phyloP scores from a whole-genome alignment of 2,113 vertebrate species.

The Engraulis encrasicolus region DNA sequence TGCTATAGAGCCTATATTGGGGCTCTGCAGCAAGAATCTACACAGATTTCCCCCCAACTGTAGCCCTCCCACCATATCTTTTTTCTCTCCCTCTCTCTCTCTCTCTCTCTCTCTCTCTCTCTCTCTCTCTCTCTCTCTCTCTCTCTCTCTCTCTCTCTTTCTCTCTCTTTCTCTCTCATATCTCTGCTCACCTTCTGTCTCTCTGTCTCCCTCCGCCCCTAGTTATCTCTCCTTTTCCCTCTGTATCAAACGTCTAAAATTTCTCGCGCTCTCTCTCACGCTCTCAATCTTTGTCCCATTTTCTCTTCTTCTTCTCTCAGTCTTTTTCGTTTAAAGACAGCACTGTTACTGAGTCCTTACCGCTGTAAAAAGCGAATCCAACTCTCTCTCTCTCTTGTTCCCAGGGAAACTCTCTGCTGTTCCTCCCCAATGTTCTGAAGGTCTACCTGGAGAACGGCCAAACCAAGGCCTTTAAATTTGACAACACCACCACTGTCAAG shows the following conservation, averaged over 20 bases:
- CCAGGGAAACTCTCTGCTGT: conserved; percentile 95
- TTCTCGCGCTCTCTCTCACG: not conserved
- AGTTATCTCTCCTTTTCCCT: not conserved
- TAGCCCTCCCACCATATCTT: too few species aligned
- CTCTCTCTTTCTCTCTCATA: not conserved
- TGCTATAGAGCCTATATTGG: too few species aligned
- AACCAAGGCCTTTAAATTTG: conserved; percentile 97
- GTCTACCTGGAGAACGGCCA: conserved; percentile 97
- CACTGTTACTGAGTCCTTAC: not conserved
- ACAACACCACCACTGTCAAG: conserved; percentile 92
- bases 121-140: not conserved
- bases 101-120: not conserved
- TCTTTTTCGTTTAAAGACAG: not conserved
- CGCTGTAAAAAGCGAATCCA: not conserved
- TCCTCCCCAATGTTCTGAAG: conserved; percentile 96
- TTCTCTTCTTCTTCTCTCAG: not conserved
- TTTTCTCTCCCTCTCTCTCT: not conserved
- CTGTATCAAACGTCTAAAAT: not conserved
- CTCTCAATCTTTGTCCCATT: not conserved
- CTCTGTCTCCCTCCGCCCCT: not conserved
- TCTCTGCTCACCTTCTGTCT: too few species aligned
- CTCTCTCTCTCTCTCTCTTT: not conserved
- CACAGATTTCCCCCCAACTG: too few species aligned
- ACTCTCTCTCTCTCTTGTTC: conserved; percentile 48
- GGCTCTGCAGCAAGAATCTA: too few species aligned